Conservation (phyloP, 2,797 vertebrate species). For the Anabacerthia variegaticeps region DNA sequence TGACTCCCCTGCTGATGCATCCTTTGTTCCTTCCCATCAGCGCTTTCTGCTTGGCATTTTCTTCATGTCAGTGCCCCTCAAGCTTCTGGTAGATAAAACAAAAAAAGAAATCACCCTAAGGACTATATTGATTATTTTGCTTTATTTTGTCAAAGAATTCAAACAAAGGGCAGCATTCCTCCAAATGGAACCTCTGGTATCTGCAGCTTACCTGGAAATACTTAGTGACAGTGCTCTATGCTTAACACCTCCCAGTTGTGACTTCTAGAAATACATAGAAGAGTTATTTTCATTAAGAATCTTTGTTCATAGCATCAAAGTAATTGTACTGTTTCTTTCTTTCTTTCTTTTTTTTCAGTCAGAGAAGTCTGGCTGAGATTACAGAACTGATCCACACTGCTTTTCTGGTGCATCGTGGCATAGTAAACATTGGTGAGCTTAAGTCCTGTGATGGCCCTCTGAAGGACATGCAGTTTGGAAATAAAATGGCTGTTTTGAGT, state of each 20-base stretch:
- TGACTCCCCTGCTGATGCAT: not conserved
- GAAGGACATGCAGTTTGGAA: slow-evolving; percentile 98
- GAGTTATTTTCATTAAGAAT: not conserved
- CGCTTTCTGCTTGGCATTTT: slow-evolving; percentile 14
- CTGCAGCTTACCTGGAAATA: not conserved
- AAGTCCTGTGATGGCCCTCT: slow-evolving; percentile 88
- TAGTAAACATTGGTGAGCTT: slow-evolving; percentile 91
- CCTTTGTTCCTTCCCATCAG: slow-evolving; percentile 28
- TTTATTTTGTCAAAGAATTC: not conserved
- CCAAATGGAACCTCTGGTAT: not conserved
- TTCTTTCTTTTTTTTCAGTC: slow-evolving; percentile 77
- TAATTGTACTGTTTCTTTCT: slow-evolving; percentile 5
- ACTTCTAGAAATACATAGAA: not conserved
- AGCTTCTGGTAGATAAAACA: not conserved
- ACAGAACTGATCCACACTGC: slow-evolving; percentile 96
- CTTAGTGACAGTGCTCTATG: not conserved
- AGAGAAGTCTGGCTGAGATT: slow-evolving; percentile 96
- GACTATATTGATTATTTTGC: not conserved
- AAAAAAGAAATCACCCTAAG: not conserved
- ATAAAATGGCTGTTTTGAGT: slow-evolving; percentile 97
- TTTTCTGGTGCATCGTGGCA: slow-evolving; percentile 95
- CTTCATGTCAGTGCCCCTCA: not conserved
- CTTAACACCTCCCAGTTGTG: not conserved
- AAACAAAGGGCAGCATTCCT: not conserved
- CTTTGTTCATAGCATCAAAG: not conserved